Percentiles rank a stretch among this genome's conserved stretches.
Evolutionary conservation across 2,113 vertebrate species (phyloP).

Genomic region (Mustela nigripes): DNA sequence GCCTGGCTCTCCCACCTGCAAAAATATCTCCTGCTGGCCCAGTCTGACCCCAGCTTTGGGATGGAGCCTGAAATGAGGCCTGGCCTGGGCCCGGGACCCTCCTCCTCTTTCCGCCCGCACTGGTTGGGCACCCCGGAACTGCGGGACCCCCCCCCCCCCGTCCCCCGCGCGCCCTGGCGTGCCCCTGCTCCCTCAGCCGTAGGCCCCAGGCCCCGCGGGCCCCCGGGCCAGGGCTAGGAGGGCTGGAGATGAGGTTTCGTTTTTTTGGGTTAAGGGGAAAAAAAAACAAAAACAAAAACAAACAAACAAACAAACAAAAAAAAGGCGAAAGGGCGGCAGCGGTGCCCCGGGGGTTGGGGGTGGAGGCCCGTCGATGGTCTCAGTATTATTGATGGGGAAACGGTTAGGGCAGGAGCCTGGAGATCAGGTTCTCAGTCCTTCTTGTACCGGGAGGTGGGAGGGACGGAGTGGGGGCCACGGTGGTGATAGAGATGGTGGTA

Average conservation of each 20-base stretch:
- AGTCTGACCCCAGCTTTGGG: background rate
- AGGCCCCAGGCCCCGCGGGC: background rate
- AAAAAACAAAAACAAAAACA: conserved; percentile 45
- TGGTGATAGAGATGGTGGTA: background rate
- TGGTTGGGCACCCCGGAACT: background rate
- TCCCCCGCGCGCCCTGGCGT: background rate
- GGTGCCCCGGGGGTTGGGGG: conserved; percentile 56
- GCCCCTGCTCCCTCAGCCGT: background rate
- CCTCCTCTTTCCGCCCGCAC: background rate
- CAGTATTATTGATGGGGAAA: conserved; percentile 76
- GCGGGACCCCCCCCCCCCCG: background rate
- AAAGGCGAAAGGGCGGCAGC: conserved; percentile 44
- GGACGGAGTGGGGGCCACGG: conserved; percentile 16
- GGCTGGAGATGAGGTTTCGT: conserved; percentile 68
- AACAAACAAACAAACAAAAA: background rate
- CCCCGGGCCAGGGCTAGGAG: background rate
- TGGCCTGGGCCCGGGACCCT: background rate
- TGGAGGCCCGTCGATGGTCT: conserved; percentile 61
- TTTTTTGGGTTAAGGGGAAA: conserved; percentile 60
- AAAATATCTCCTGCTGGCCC: background rate
- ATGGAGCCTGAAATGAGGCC: conserved; percentile 49
- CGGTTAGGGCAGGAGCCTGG: conserved; percentile 33
- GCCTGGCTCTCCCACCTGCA: background rate
- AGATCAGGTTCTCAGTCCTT: conserved; percentile 78
- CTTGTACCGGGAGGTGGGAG: conserved; percentile 74